Evolutionary conservation across 2,888 invertebrate genomes (phyloP), one percentile per base, ranked within the genome.

Genomic region (Callinectes sapidus): DNA sequence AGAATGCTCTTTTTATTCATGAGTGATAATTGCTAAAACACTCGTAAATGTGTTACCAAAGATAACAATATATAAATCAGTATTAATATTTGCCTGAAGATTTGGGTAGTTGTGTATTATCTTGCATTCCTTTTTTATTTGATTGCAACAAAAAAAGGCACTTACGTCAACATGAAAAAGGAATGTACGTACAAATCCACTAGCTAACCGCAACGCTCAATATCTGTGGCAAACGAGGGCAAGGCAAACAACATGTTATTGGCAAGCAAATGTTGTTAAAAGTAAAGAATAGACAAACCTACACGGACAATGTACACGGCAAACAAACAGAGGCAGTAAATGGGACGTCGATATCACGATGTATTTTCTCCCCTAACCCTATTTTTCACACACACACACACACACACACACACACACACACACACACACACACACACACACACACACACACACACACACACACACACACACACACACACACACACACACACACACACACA

Each of bases 401-500:
- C 86, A 39, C 86, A 87, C 86, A 85, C 86, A 85, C 54, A 85
- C 54, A 85, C 85, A 55, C 54, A 81, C 90, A 85, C 48, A 39
- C 90, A 39, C 90, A 42, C 90, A 77, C 18, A 35, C 90, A 77
- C 86, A 85, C 90, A 90, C 90, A 85, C 85, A 90, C 90, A 90
- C 90, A 90, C 90, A 90, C 90, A 90, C 91, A 91, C 91, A 91
- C 91, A 86, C 91, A 91, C 91, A 91, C 91, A 86, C 91, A 86
- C 91, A 91, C 91, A 91, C 91, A 87, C 91, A 91, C 87, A 91
- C 91, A 91, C 91, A 87, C 91, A 91, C 88, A 88, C 88, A 92
- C 85, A 89, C 55, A 92, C 85, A 89, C 88, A 91, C 88, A 89
- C 81, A 91, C 88, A 91, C 81, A 91, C 77, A 89, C 32, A 55